Evolutionary conservation across 2,113 vertebrate genomes (phyloP).

Genomic region (Scomber japonicus): DNA sequence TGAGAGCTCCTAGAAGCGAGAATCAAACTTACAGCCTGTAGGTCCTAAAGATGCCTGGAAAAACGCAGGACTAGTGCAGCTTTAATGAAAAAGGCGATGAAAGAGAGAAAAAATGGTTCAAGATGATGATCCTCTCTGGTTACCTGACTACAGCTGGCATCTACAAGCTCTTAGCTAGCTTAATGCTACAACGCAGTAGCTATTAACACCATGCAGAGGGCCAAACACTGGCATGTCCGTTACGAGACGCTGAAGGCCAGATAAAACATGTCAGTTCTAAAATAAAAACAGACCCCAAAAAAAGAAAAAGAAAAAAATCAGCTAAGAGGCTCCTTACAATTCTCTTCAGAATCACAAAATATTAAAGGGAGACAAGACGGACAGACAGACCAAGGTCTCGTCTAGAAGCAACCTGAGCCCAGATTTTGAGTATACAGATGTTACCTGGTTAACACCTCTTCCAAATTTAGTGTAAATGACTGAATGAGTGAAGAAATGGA

Average conservation of each 20-base stretch:
- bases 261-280: conserved; percentile 37
- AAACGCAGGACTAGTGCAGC: conserved; percentile 7
- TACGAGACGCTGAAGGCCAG: conserved; percentile 26
- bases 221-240: conserved; percentile 38
- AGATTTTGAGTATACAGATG: conserved; percentile 22
- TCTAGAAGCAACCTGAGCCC: conserved; percentile 40
- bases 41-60: not conserved
- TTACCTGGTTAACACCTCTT: conserved; percentile 7
- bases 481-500: not conserved
- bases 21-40: not conserved
- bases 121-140: not conserved
- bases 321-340: conserved; percentile 36
- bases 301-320: not conserved
- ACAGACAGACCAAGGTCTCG: not conserved
- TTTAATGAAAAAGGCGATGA: conserved; percentile 36
- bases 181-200: conserved; percentile 33
- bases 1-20: not conserved
- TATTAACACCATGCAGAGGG: conserved; percentile 51
- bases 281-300: conserved; percentile 23
- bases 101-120: conserved; percentile 13
- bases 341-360: conserved; percentile 26
- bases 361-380: conserved; percentile 25
- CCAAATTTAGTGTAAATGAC: not conserved
- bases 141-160: conserved; percentile 18
- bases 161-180: conserved; percentile 36